Base-by-base conservation (phyloP, 2,113 vertebrate species). In the Nymphicus hollandicus region DNA sequence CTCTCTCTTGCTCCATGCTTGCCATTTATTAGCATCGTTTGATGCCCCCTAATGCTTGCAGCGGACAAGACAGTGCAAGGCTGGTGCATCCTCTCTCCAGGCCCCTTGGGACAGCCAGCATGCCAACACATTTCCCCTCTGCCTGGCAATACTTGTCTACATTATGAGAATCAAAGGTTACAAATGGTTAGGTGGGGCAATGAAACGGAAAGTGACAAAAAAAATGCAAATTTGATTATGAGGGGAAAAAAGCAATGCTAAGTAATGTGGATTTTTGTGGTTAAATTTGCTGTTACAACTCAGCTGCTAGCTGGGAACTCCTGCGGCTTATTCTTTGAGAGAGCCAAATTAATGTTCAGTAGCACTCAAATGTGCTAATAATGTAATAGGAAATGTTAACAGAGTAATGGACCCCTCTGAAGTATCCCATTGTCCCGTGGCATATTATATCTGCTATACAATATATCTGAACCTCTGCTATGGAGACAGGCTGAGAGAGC, bases 1-100 rank as follows among this genome's bases (percentile, higher is more conserved):
- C 52, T 63, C 37, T 37, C 74, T 63, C 65, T 27, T 6, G 33
- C 56, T 43, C 9, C 0, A n/a, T 2, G 2, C 19, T 61, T n/a
- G 70, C 35, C 10, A 14, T 46, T 43, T 65, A 14, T 43, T 19
- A 23, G 78, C 79, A 65, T 80, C 68, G 5, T 47, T 65, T 50
- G 94, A 90, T 96, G 94, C 88, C 91, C 93, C 91, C 94, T 95
- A 92, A 96, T 49, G 96, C 96, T 72, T 86, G 12, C 56, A 88
- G 46, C 1, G 2, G 60, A 86, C 0, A 31, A 71, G 92, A 39
- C 66, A 83, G 41, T 3, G 10, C 11, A 1, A 23, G 33, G 65
- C 33, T n/a, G 55, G 9, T 1, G 68, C 19, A 27, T 19, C 74
- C 44, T n/a, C 53, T 27, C 61, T 33, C n/a, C 46, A 10, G 22